These are phyloP conservation scores for Zoanthus solanderi DNA, from an alignment of 92 coral and sea anemone genomes.

Conservation along the genomic window DNA sequence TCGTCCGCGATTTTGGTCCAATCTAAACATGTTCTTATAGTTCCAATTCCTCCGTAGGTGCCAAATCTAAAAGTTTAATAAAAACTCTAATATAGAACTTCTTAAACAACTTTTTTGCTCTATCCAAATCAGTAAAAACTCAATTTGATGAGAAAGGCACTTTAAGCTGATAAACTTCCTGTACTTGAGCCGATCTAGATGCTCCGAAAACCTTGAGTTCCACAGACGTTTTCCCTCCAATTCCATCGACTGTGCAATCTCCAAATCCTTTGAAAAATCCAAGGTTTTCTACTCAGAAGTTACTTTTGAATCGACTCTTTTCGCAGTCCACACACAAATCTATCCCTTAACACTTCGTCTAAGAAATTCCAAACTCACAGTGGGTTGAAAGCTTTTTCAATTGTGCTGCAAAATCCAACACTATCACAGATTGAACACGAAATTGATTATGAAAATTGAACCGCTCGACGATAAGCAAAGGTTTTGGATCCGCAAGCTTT, in stretches of 20 bases:
- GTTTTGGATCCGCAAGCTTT: slow-evolving; percentile 56
- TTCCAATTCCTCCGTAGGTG: too few relatives aligned
- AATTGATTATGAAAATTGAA: slow-evolving; percentile 38
- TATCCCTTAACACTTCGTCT: slow-evolving; percentile 18
- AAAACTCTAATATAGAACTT: too few relatives aligned
- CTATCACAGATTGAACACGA: slow-evolving; percentile 7
- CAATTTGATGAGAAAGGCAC: too few relatives aligned
- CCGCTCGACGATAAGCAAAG: slow-evolving; percentile 45
- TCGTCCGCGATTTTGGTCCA: too few relatives aligned
- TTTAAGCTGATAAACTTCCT: background rate
- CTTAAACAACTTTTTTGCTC: too few relatives aligned
- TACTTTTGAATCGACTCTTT: slow-evolving; percentile 41
- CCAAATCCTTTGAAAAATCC: slow-evolving; percentile 39
- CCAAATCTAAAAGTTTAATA: too few relatives aligned
- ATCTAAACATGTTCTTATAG: too few relatives aligned
- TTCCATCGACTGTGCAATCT: slow-evolving; percentile 54
- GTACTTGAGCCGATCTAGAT: slow-evolving; percentile 7
- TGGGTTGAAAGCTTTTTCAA: slow-evolving; percentile 36
- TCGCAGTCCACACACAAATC: slow-evolving; percentile 39
- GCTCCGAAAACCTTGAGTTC: slow-evolving; percentile 32
- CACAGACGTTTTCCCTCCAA: slow-evolving; percentile 36
- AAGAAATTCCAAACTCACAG: slow-evolving; percentile 22
- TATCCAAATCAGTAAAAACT: too few relatives aligned
- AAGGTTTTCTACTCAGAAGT: slow-evolving; percentile 45
- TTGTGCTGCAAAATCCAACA: background rate